phyloP scores from a whole-genome alignment of 1,140 invertebrate species.

The Zaprionus lachaisei region DNA sequence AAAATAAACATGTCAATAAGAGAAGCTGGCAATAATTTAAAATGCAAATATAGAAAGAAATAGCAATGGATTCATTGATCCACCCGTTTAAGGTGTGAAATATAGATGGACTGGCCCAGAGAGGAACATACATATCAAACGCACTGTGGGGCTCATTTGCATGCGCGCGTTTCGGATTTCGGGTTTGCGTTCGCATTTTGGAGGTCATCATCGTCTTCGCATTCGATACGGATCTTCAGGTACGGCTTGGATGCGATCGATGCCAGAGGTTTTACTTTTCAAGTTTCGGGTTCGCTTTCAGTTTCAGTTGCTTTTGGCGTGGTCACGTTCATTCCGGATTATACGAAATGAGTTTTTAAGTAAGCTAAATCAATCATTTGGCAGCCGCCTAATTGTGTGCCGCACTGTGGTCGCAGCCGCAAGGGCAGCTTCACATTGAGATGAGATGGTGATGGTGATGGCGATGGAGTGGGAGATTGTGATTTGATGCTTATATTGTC shows the following conservation, averaged over 20 bases:
- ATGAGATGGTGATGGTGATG: not conserved
- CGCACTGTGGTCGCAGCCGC: conserved; percentile 50
- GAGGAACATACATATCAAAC: conserved; percentile 35
- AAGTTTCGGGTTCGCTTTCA: conserved; percentile 19
- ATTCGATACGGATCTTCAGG: conserved; percentile 52
- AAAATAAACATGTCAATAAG: conserved; percentile 80
- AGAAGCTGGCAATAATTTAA: conserved; percentile 69
- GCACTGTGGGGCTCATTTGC: conserved; percentile 69
- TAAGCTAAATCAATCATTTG: conserved; percentile 81
- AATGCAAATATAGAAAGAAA: conserved; percentile 74
- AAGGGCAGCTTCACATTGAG: conserved; percentile 18
- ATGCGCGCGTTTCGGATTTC: conserved; percentile 36
- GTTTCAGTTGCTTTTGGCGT: conserved; percentile 43
- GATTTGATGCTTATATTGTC: conserved; percentile 51
- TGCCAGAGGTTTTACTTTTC: conserved; percentile 22
- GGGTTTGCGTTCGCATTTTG: conserved; percentile 38
- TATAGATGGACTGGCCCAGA: conserved; percentile 59
- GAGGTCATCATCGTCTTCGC: conserved; percentile 40
- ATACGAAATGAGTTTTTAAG: conserved; percentile 75
- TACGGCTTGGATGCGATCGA: conserved; percentile 24
- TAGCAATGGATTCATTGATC: conserved; percentile 57
- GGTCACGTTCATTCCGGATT: conserved; percentile 62
- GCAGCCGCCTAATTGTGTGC: conserved; percentile 64
- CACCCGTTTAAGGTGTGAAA: conserved; percentile 77
- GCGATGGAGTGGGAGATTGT: conserved; percentile 17